Evolutionary conservation across 2,113 vertebrate genomes (phyloP).

Genomic region (Apaloderma vittatum): DNA sequence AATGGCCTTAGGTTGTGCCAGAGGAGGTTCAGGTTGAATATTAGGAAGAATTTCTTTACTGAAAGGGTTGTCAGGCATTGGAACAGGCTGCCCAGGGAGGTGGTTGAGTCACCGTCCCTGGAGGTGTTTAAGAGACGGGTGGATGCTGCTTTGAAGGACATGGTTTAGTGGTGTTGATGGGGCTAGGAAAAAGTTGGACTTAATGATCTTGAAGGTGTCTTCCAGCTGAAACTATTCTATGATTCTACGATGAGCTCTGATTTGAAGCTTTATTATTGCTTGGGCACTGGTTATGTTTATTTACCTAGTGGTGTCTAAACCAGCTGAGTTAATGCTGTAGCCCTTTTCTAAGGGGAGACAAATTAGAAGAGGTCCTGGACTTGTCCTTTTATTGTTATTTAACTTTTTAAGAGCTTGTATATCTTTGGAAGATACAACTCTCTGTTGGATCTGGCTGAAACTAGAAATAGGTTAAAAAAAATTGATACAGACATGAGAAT

Average conservation of each 20-base stretch:
- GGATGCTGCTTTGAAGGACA: too few relatives aligned
- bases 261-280: background rate
- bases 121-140: too few relatives aligned
- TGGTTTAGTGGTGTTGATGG: too few relatives aligned
- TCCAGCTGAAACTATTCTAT: too few relatives aligned
- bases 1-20: too few relatives aligned
- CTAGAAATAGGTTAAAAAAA: background rate
- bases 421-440: background rate
- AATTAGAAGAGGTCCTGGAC: background rate
- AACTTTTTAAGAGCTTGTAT: background rate
- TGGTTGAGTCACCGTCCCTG: too few relatives aligned
- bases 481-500: background rate
- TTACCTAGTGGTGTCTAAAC: background rate
- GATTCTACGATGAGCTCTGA: rapidly evolving
- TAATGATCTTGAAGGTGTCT: too few relatives aligned
- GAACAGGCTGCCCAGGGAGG: too few relatives aligned
- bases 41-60: too few relatives aligned
- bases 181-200: too few relatives aligned
- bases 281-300: background rate
- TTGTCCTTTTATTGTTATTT: background rate
- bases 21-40: too few relatives aligned
- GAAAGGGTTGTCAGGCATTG: too few relatives aligned
- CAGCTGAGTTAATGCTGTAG: background rate
- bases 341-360: background rate
- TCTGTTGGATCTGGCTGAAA: background rate